A percentile compares a stretch with the other conserved stretches of the same genome.
phyloP scores from a whole-genome alignment of 2,888 invertebrate species.

The Netelia fuscicornis region DNA sequence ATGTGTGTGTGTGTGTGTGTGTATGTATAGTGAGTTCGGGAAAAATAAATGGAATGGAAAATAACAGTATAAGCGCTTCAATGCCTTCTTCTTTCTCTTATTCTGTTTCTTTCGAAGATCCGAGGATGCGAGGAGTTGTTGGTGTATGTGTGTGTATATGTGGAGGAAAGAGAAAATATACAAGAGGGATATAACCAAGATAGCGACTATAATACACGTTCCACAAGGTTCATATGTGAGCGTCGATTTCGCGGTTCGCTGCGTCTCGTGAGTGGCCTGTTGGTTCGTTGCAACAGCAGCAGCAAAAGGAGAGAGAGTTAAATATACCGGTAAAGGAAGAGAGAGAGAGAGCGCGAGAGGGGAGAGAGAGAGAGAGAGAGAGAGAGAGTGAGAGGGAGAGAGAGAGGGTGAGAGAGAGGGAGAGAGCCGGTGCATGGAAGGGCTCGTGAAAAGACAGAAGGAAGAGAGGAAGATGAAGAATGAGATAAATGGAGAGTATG shows the following conservation, averaged over 20 bases:
- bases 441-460: slow-evolving; percentile 24
- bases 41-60: slow-evolving; percentile 47
- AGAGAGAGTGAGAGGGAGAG: slow-evolving; percentile 15
- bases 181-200: slow-evolving; percentile 43
- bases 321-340: background rate
- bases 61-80: slow-evolving; percentile 34
- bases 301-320: background rate
- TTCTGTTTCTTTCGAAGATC: slow-evolving; percentile 34
- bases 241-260: slow-evolving; percentile 85
- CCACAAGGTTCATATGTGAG: slow-evolving; percentile 83
- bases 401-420: background rate
- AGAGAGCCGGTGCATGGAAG: slow-evolving; percentile 5
- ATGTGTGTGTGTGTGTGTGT: too few species aligned
- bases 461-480: slow-evolving; percentile 37
- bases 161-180: slow-evolving; percentile 37
- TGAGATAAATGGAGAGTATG: background rate
- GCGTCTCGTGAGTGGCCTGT: slow-evolving; percentile 82
- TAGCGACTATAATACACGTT: slow-evolving; percentile 70
- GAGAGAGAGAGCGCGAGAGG: slow-evolving; percentile 2
- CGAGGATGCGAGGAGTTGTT: slow-evolving; percentile 23
- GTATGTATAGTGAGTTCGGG: background rate
- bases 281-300: slow-evolving; percentile 64
- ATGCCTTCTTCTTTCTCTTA: slow-evolving; percentile 32
- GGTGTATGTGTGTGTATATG: slow-evolving; percentile 9
- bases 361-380: background rate